Conservation (phyloP, 2,888 invertebrate species). For the Rhagophthalmus giganteus region DNA sequence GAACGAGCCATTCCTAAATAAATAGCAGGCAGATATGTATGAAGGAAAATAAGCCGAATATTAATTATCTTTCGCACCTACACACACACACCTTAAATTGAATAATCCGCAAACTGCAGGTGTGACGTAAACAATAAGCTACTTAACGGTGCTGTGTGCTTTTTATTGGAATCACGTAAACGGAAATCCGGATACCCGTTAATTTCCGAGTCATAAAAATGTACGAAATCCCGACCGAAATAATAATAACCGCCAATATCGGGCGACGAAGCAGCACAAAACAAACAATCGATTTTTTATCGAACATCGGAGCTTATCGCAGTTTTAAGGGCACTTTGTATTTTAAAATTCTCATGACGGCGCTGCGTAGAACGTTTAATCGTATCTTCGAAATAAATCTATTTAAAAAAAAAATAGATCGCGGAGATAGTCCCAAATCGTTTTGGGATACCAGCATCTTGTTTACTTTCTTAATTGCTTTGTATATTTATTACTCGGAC, state of each 20-base stretch:
- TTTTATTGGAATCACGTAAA: slow-evolving; percentile 19
- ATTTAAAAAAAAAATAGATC: slow-evolving; percentile 23
- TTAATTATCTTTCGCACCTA: too few species aligned
- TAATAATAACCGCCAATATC: slow-evolving; percentile 8
- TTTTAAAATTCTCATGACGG: too few species aligned
- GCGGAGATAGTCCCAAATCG: slow-evolving; percentile 30
- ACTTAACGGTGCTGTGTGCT: slow-evolving; percentile 11
- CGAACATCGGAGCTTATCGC: too few species aligned
- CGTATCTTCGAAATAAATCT: slow-evolving; percentile 10
- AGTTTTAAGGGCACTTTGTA: too few species aligned
- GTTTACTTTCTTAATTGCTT: slow-evolving; percentile 48
- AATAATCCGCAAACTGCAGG: too few species aligned
- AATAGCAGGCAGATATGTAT: too few species aligned
- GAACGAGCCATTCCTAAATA: too few species aligned
- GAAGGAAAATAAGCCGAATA: too few species aligned
- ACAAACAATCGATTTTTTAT: too few species aligned
- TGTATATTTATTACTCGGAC: slow-evolving; percentile 44
- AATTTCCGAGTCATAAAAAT: slow-evolving; percentile 22
- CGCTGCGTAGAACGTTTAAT: background rate
- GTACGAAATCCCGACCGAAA: slow-evolving; percentile 6
- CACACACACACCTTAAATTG: too few species aligned
- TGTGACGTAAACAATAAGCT: slow-evolving; percentile 13
- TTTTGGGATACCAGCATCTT: slow-evolving; percentile 36
- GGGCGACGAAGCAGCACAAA: too few species aligned
- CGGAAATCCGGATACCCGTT: slow-evolving; percentile 23